Conservation (phyloP, 2,888 invertebrate species). For the Podabrus alpinus region DNA sequence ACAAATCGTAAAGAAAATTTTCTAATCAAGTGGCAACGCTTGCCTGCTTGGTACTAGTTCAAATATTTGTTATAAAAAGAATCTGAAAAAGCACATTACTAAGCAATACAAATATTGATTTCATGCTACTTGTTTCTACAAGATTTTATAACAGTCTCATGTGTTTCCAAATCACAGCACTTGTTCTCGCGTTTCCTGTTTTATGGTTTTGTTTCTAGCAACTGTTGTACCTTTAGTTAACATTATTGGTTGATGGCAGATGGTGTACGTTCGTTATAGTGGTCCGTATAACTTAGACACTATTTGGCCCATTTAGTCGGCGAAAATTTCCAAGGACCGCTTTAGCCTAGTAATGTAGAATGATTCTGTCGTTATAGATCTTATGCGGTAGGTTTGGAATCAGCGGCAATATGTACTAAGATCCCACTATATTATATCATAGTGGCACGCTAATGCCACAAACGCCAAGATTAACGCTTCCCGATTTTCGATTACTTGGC, state of each 20-base stretch:
- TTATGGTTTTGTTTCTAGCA: slow-evolving; percentile 46
- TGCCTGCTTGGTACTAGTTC: slow-evolving; percentile 15
- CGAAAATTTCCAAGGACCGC: slow-evolving; percentile 24
- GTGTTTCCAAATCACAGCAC: slow-evolving; percentile 40
- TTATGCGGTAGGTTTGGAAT: slow-evolving; percentile 31
- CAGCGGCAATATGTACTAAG: slow-evolving; percentile 31
- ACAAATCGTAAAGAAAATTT: slow-evolving; percentile 40
- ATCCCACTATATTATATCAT: background rate
- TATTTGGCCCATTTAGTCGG: slow-evolving; percentile 1
- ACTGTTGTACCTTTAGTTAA: slow-evolving; percentile 35
- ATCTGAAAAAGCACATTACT: slow-evolving; percentile 31
- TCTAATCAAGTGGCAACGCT: slow-evolving; percentile 33
- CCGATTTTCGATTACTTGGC: slow-evolving; percentile 29
- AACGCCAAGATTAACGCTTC: background rate
- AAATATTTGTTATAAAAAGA: slow-evolving; percentile 33
- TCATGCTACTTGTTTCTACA: slow-evolving; percentile 24
- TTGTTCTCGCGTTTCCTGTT: slow-evolving; percentile 44
- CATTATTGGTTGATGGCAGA: slow-evolving; percentile 48
- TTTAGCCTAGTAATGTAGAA: slow-evolving; percentile 33
- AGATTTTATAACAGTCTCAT: slow-evolving; percentile 18
- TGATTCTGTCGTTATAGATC: slow-evolving; percentile 41
- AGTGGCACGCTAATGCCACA: background rate
- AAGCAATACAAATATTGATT: slow-evolving; percentile 41
- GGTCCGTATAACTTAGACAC: slow-evolving; percentile 27
- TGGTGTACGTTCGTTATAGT: slow-evolving; percentile 37